phyloP scores from a whole-genome alignment of 1,140 invertebrate species.

The Popillia japonica region DNA sequence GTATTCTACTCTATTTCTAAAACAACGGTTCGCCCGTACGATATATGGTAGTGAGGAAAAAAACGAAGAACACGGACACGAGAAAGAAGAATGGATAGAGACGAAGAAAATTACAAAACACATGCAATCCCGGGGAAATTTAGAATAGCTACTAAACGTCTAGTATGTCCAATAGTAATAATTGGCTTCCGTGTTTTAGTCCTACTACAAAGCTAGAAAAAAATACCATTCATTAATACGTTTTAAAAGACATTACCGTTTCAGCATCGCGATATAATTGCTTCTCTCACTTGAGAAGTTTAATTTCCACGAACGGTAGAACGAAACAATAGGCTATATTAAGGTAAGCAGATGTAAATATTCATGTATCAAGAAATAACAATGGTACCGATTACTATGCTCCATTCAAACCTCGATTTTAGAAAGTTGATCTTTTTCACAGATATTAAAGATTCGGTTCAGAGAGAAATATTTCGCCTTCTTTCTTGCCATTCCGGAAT shows the following conservation, averaged over 20 bases:
- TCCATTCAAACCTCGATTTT: constrained; percentile 40
- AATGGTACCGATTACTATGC: constrained; percentile 41
- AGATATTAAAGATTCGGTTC: constrained; percentile 39
- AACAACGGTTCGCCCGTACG: not conserved
- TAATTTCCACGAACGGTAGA: constrained; percentile 39
- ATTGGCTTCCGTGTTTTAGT: constrained; percentile 34
- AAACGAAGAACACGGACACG: not conserved
- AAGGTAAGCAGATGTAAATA: constrained; percentile 45
- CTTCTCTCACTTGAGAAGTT: constrained; percentile 42
- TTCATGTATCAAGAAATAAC: constrained; percentile 41
- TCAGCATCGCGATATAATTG: constrained; percentile 30
- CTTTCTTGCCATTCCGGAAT: not conserved
- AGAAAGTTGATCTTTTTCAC: constrained; percentile 43
- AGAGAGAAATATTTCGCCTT: constrained; percentile 34
- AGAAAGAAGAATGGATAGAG: constrained; percentile 18
- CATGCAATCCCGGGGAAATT: constrained; percentile 25
- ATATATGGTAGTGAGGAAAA: not conserved
- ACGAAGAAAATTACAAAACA: constrained; percentile 24
- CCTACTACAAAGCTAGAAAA: not conserved
- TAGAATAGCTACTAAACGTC: constrained; percentile 3
- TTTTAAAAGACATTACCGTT: constrained; percentile 59
- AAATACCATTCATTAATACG: constrained; percentile 33
- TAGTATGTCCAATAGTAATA: constrained; percentile 11
- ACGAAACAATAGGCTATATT: constrained; percentile 42
- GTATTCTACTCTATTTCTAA: constrained; percentile 10